phyloP scores from a whole-genome alignment of 2,888 invertebrate genomes.

The Pogonocherus hispidulus region DNA sequence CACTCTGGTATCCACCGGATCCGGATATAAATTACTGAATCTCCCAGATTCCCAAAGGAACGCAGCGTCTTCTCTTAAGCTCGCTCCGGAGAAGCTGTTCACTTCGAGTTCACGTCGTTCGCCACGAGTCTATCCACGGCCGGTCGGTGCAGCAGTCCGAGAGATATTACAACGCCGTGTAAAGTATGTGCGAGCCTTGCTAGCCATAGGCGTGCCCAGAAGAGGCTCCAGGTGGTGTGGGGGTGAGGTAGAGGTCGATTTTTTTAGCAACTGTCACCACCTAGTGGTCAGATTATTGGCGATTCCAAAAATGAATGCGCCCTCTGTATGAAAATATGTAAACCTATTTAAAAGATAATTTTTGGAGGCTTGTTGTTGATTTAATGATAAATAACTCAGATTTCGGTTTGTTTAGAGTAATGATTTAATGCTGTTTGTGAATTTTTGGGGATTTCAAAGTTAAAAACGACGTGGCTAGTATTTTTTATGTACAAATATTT shows the following conservation, averaged over 20 bases:
- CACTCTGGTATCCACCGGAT: not conserved
- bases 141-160: constrained; percentile 48
- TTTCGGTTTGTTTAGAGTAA: too few relatives aligned
- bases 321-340: too few relatives aligned
- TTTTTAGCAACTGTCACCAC: too few relatives aligned
- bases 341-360: too few relatives aligned
- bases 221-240: constrained; percentile 16
- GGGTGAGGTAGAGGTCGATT: constrained; percentile 20
- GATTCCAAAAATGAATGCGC: too few relatives aligned
- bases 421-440: too few relatives aligned
- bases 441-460: too few relatives aligned
- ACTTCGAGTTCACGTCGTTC: constrained; percentile 37
- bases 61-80: constrained; percentile 7
- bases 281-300: too few relatives aligned
- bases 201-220: constrained; percentile 41
- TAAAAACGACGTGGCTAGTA: too few relatives aligned
- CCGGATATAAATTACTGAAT: not conserved
- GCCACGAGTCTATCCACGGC: constrained; percentile 44
- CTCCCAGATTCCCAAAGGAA: not conserved
- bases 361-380: too few relatives aligned
- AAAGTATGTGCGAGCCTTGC: constrained; percentile 55
- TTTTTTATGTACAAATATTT: too few relatives aligned
- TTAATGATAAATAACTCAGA: too few relatives aligned
- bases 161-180: constrained; percentile 55
- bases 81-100: constrained; percentile 24